Evolutionary conservation across 2,797 vertebrate species (phyloP), one percentile per base, ranked within the genome.

Genomic region (Rhinoraja longicauda): DNA sequence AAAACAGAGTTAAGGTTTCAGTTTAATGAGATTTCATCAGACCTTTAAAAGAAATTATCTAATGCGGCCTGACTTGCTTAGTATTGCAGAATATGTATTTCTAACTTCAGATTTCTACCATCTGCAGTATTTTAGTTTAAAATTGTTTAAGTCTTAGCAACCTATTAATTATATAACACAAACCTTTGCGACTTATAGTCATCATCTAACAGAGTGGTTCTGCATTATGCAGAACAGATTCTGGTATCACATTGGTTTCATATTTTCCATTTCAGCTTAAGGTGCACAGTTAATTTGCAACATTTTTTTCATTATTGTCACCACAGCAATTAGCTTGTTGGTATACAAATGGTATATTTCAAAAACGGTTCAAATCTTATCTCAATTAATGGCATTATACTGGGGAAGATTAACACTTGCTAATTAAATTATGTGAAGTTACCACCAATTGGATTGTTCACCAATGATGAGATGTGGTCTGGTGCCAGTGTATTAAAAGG

Each of bases 401-500:
- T 0, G 19, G 67, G 67, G 67, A 36, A 13, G 88, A 62, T 32
- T 67, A 64, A 64, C n/a, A 17, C n/a, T 88, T 36, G n/a, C n/a
- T 88, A 29, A 88, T 88, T 88, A 88, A 59, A 88, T 64, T 67
- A 75, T 73, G 17, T 92, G 32, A 92, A 88, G n/a, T 88, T 19
- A 32, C 2, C 59, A 88, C 59, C 84, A 88, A 88, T 75, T 73
- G 64, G 90, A 92, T 70, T 24, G 21, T 91, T 45, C 88, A 91
- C 62, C 88, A 72, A 88, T 70, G 36, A 72, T 67, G 39, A 73
- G 88, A 70, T 92, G 10, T 75, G 90, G 36, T 73, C 39, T 73
- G 21, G 90, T 72, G 90, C 70, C 70, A 92, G 90, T 75, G 26
- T 75, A 92, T 75, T 75, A 53, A 70, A 75, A 92, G 90, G 90